phyloP scores from a whole-genome alignment of 1,140 invertebrate species.

The Gerris buenoi region DNA sequence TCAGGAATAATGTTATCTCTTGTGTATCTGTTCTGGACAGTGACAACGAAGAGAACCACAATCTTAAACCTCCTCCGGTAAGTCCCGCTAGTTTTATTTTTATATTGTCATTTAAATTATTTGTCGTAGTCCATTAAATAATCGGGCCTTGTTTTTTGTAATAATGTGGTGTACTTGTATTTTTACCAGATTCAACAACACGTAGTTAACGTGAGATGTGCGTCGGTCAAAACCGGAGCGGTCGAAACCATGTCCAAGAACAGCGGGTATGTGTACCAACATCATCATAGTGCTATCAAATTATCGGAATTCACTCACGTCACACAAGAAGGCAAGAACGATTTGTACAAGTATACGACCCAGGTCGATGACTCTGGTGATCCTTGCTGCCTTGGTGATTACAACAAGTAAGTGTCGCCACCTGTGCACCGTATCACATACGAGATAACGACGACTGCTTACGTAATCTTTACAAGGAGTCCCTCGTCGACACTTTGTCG shows the following conservation, averaged over 20 bases:
- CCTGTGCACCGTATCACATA: too few relatives aligned
- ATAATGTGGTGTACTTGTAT: too few relatives aligned
- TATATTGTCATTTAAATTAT: not conserved
- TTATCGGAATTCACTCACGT: not conserved
- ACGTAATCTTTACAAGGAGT: too few relatives aligned
- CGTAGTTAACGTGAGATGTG: constrained; percentile 2
- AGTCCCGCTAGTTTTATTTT: too few relatives aligned
- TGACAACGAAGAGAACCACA: constrained; percentile 51
- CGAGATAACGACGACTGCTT: too few relatives aligned
- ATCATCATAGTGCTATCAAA: constrained; percentile 2
- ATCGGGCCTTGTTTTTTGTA: too few relatives aligned
- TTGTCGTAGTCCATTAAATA: not conserved
- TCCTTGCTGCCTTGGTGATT: not conserved
- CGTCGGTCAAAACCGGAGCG: not conserved
- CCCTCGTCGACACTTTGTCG: too few relatives aligned
- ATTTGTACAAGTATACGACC: not conserved
- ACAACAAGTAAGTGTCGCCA: not conserved
- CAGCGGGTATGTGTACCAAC: not conserved
- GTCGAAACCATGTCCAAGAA: not conserved
- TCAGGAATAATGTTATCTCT: constrained; percentile 55
- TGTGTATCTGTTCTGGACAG: constrained; percentile 69
- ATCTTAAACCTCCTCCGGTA: constrained; percentile 27
- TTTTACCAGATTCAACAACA: constrained; percentile 15
- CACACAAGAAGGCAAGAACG: not conserved
- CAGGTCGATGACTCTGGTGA: not conserved